A percentile compares a stretch with the other conserved stretches of the same genome.
Conservation (phyloP, 2,113 vertebrate genomes). For the Brienomyrus longianalis region DNA sequence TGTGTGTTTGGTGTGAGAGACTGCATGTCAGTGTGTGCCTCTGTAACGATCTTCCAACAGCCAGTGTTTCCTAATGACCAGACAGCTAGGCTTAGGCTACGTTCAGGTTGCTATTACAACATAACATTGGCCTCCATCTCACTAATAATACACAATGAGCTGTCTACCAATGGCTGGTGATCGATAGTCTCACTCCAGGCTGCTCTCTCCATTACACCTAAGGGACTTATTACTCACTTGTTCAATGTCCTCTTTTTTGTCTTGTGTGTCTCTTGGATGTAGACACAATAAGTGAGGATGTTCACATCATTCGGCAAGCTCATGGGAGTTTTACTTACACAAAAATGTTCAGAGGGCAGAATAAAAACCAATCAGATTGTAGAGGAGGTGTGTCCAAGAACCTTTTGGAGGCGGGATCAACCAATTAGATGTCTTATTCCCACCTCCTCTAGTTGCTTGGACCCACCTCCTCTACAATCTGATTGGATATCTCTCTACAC, state of each 20-base stretch:
- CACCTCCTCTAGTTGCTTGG: neutral
- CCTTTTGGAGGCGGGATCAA: neutral
- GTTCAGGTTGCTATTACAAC: neutral
- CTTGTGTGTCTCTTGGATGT: neutral
- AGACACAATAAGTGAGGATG: slow-evolving; percentile 22
- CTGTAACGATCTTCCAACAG: neutral
- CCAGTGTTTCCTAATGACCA: neutral
- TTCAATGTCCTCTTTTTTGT: neutral
- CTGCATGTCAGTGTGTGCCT: neutral
- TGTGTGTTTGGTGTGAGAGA: neutral
- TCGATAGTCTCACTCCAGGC: slow-evolving; percentile 31
- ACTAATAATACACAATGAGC: slow-evolving; percentile 29
- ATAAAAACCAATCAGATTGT: neutral
- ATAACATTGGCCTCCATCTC: slow-evolving; percentile 16
- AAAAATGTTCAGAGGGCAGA: neutral
- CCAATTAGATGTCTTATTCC: neutral
- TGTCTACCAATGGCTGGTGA: slow-evolving; percentile 29
- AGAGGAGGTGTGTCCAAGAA: neutral
- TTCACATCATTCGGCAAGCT: slow-evolving; percentile 15
- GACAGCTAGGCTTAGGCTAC: neutral
- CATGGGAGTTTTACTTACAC: neutral
- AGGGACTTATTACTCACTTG: neutral
- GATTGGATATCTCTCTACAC: neutral
- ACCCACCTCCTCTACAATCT: neutral
- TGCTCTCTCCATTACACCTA: neutral